Percentiles rank a stretch among this genome's conserved stretches.
phyloP scores from a whole-genome alignment of 1,140 invertebrate species.

The Brachionus manjavacas region DNA sequence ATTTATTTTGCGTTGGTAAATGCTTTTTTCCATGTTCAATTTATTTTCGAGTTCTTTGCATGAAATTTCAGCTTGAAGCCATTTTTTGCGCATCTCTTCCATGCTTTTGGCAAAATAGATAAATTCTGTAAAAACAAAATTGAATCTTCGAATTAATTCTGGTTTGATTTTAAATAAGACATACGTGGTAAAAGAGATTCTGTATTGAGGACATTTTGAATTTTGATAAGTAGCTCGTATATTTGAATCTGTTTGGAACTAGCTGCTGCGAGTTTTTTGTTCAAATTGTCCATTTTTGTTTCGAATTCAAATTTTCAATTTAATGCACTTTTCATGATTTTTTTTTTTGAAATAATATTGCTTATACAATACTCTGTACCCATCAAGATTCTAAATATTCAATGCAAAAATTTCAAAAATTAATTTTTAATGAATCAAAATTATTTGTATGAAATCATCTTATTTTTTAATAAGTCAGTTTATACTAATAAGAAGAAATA shows the following conservation, averaged over 20 bases:
- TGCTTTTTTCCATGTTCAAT: constrained; percentile 22
- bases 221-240: constrained; percentile 21
- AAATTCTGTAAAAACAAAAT: background rate
- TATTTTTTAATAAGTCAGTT: background rate
- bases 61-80: constrained; percentile 4
- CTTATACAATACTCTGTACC: background rate
- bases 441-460: background rate
- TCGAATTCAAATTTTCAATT: background rate
- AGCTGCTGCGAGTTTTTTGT: background rate
- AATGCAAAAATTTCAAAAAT: background rate
- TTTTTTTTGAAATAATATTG: background rate
- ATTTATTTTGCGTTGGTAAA: constrained; percentile 34
- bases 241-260: constrained; percentile 40
- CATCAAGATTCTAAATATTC: background rate
- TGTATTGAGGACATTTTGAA: constrained; percentile 38
- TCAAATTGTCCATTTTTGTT: constrained; percentile 38
- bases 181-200: constrained; percentile 29
- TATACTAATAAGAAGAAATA: too few relatives aligned
- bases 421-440: background rate
- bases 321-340: background rate
- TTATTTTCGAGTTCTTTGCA: constrained; percentile 16
- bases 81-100: constrained; percentile 42
- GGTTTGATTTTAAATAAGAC: background rate
- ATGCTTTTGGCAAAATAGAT: constrained; percentile 41
- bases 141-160: too few relatives aligned